Percentiles rank a stretch among this genome's conserved stretches.
These are phyloP conservation scores for Chloromyia formosa DNA, from an alignment of 2,888 invertebrate species.

Conservation along the genomic window DNA sequence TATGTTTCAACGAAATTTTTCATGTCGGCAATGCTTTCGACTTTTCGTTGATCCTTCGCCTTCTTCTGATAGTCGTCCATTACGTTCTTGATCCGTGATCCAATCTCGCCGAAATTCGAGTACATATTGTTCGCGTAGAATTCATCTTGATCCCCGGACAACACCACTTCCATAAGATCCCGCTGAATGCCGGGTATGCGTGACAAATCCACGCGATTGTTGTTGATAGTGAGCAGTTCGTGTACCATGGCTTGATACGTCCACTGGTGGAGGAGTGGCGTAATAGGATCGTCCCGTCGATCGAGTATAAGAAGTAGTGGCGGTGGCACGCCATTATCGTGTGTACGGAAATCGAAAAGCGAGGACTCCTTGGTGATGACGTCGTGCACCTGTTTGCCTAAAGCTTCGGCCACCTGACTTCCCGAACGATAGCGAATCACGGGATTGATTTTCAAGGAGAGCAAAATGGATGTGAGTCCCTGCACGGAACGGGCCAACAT, in stretches of 20 bases:
- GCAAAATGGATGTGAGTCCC: slow-evolving; percentile 83
- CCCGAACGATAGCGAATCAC: slow-evolving; percentile 88
- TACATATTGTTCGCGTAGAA: slow-evolving; percentile 96
- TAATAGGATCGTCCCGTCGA: slow-evolving; percentile 92
- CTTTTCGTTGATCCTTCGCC: slow-evolving; percentile 94
- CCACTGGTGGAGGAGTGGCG: slow-evolving; percentile 97
- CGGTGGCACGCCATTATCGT: slow-evolving; percentile 69
- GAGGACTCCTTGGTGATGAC: slow-evolving; percentile 87
- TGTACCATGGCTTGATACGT: slow-evolving; percentile 99
- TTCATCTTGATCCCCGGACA: slow-evolving; percentile 95
- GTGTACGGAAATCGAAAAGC: slow-evolving; percentile 84
- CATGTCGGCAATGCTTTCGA: slow-evolving; percentile 99
- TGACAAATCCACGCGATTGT: slow-evolving; percentile 91
- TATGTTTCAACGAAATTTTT: slow-evolving; percentile 98
- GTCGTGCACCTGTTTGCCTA: slow-evolving; percentile 88
- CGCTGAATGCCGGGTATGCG: slow-evolving; percentile 84
- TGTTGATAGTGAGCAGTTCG: slow-evolving; percentile 90
- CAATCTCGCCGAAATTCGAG: slow-evolving; percentile 98
- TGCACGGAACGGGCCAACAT: slow-evolving; percentile 83
- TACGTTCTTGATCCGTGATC: slow-evolving; percentile 92
- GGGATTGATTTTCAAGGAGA: slow-evolving; percentile 92
- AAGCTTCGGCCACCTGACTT: slow-evolving; percentile 82
- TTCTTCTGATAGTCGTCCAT: slow-evolving; percentile 98
- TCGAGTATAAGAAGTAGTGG: slow-evolving; percentile 91
- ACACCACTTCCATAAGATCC: slow-evolving; percentile 91